A percentile compares a stretch with the other conserved stretches of the same genome.
Conservation (phyloP, 2,888 invertebrate species). For the Rhyacophila evoluta region DNA sequence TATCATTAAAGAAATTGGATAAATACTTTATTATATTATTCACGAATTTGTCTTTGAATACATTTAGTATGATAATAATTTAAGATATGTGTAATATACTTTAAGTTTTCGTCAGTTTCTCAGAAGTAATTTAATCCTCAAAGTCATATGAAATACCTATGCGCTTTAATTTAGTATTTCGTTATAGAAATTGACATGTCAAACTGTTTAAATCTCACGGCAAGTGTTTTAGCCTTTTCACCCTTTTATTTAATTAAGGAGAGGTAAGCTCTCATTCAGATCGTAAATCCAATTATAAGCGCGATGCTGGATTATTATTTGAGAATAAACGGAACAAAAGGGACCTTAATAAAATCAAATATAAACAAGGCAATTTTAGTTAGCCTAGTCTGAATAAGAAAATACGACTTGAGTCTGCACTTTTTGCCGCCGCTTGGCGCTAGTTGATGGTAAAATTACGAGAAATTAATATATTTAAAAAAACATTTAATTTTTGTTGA, state of each 20-base stretch:
- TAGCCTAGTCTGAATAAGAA: slow-evolving; percentile 14
- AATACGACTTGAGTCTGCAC: background rate
- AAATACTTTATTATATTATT: too few relatives aligned
- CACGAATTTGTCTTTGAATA: too few relatives aligned
- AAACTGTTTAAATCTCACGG: background rate
- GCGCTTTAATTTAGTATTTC: too few relatives aligned
- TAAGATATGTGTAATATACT: too few relatives aligned
- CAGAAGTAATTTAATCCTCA: too few relatives aligned
- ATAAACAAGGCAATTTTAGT: slow-evolving; percentile 24
- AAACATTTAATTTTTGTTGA: too few relatives aligned
- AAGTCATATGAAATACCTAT: too few relatives aligned
- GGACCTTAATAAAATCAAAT: slow-evolving; percentile 8
- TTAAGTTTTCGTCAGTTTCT: too few relatives aligned
- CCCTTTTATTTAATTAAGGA: slow-evolving; percentile 22
- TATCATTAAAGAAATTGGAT: too few relatives aligned
- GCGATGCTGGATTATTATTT: slow-evolving; percentile 22
- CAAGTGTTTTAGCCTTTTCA: slow-evolving; percentile 13
- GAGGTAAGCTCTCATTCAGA: slow-evolving; percentile 22
- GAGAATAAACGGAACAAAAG: slow-evolving; percentile 19
- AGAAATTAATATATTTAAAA: background rate
- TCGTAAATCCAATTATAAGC: slow-evolving; percentile 19
- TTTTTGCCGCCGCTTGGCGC: background rate
- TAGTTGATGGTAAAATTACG: background rate
- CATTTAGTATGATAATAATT: too few relatives aligned
- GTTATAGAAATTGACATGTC: background rate